Evolutionary conservation across 2,888 invertebrate genomes (phyloP), one percentile per base, ranked within the genome.

Genomic region (Orgyia antiqua): DNA sequence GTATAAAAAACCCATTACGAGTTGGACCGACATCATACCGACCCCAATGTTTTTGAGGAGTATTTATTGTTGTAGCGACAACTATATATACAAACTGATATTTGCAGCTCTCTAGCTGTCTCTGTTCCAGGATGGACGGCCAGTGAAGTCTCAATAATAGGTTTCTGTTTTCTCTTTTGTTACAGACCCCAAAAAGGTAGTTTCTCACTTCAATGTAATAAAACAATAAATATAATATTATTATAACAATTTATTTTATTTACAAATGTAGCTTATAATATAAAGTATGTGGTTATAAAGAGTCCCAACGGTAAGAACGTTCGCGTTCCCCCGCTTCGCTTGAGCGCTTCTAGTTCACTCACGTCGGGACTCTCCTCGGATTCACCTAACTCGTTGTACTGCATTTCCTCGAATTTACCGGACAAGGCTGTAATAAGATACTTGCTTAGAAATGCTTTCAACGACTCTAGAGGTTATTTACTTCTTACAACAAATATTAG

Each of bases 201-300:
- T n/a, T n/a, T n/a, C n/a, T n/a, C n/a, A n/a, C n/a, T n/a, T n/a
- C n/a, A n/a, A n/a, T n/a, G 1, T 5, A 67, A 51, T 57, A 23
- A 68, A 65, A 68, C 51, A n/a, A 44, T 33, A 18, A 35, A 36
- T 44, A 63, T 71, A 73, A 70, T 61, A 60, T 73, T 74, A 76
- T 62, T 52, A 68, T 82, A 82, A 80, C 79, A 82, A 82, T 77
- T 72, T 78, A 79, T 70, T 82, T 67, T 80, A 80, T 80, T 69
- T 82, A 84, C 78, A 86, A 77, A 70, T n/a, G 61, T 68, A 70
- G 67, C 53, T 66, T 75, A 80, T 68, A 76, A 71, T 70, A 73
- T 59, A 61, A 69, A 58, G 56, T 72, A 65, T 55, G 73, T 67
- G 43, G 63, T 61, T 58, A 73, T 50, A 31, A 68, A 57, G 39